These are phyloP conservation scores for Brachypterus glaber DNA, from an alignment of 2,888 invertebrate genomes.

Conservation along the genomic window DNA sequence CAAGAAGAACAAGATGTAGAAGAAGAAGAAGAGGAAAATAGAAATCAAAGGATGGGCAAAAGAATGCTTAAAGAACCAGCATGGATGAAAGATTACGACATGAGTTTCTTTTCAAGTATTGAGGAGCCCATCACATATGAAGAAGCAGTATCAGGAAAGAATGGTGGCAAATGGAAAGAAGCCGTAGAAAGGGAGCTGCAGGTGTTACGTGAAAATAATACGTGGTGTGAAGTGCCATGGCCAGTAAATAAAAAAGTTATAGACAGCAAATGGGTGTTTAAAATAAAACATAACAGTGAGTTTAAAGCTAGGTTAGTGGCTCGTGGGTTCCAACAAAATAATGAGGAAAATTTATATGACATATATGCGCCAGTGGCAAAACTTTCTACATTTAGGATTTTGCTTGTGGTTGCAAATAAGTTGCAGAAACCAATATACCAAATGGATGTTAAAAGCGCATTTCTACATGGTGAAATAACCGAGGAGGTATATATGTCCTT, in stretches of 20 bases:
- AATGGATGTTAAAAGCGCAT: slow-evolving; percentile 22
- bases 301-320: slow-evolving; percentile 23
- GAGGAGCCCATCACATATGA: slow-evolving; percentile 4
- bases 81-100: slow-evolving; percentile 10
- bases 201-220: slow-evolving; percentile 9
- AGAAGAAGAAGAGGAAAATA: slow-evolving; percentile 7
- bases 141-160: slow-evolving; percentile 2
- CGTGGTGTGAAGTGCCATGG: slow-evolving; percentile 5
- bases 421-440: slow-evolving; percentile 16
- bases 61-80: slow-evolving; percentile 8
- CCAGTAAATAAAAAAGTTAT: slow-evolving; percentile 1
- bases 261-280: slow-evolving; percentile 13
- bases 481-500: slow-evolving; percentile 17
- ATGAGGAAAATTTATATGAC: slow-evolving; percentile 6
- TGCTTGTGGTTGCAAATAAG: slow-evolving; percentile 9
- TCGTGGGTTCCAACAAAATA: slow-evolving; percentile 17
- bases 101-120: slow-evolving; percentile 1
- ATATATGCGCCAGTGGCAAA: slow-evolving; percentile 10
- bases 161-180: slow-evolving; percentile 5
- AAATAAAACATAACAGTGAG: slow-evolving; percentile 11
- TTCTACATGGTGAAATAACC: slow-evolving; percentile 20
- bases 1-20: slow-evolving; percentile 1
- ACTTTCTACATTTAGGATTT: slow-evolving; percentile 10
- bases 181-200: slow-evolving; percentile 11
- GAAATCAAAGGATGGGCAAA: slow-evolving; percentile 1